Conservation (phyloP, 1,140 invertebrate genomes). For the Aphaenogaster ashmeadi region DNA sequence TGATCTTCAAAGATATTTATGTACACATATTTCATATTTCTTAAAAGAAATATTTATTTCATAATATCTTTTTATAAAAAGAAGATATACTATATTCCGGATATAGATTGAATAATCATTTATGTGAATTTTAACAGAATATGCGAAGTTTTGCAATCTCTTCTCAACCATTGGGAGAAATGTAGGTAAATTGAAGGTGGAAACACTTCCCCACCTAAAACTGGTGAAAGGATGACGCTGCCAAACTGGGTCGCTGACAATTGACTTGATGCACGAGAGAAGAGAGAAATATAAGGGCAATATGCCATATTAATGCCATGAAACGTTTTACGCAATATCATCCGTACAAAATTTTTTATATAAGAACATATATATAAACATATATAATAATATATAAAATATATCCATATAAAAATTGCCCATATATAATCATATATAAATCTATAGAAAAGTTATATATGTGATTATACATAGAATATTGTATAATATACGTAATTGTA, state of each 20-base stretch:
- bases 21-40: not conserved
- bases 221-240: slow-evolving; percentile 35
- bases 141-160: not conserved
- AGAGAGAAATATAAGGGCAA: not conserved
- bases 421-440: no score
- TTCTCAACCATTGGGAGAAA: not conserved
- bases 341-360: no score
- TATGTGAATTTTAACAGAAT: not conserved
- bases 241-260: slow-evolving; percentile 19
- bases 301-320: not conserved
- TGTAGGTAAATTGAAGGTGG: slow-evolving; percentile 38
- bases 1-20: not conserved
- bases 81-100: not conserved
- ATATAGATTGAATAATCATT: not conserved
- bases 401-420: no score
- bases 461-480: no score
- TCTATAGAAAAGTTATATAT: no score
- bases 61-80: not conserved
- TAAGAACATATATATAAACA: no score
- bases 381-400: no score
- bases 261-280: slow-evolving; percentile 9
- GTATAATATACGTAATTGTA: no score
- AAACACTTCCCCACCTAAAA: slow-evolving; percentile 8
- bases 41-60: not conserved
- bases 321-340: not conserved